A percentile compares a stretch with the other conserved stretches of the same genome.
Conservation (phyloP, 2,888 invertebrate species). For the Carpatolechia fugitivella region DNA sequence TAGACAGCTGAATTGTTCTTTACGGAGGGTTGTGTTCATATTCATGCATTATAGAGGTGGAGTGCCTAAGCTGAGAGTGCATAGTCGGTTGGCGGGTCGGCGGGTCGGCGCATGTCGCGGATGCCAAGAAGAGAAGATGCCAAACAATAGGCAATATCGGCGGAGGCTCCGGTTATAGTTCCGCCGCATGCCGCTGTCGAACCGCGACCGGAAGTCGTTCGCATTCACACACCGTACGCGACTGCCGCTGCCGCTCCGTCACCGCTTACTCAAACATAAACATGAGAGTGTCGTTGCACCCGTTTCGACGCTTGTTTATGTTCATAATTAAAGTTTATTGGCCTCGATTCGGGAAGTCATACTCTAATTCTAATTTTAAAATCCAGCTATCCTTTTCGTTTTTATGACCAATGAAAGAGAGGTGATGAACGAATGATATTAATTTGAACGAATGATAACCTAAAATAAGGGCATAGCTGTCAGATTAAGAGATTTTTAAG, state of each 20-base stretch:
- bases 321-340: too few species aligned
- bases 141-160: slow-evolving; percentile 72
- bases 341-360: too few species aligned
- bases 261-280: not conserved
- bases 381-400: too few species aligned
- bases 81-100: slow-evolving; percentile 37
- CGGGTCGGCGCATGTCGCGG: slow-evolving; percentile 40
- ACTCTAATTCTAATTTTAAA: too few species aligned
- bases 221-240: slow-evolving; percentile 23
- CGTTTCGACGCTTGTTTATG: too few species aligned
- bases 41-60: slow-evolving; percentile 62
- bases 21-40: slow-evolving; percentile 52
- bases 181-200: slow-evolving; percentile 39
- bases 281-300: not conserved
- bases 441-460: too few species aligned
- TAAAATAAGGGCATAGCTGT: too few species aligned
- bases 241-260: not conserved
- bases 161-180: slow-evolving; percentile 42
- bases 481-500: too few species aligned
- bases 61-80: slow-evolving; percentile 68
- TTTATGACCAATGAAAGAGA: too few species aligned
- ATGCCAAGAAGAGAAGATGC: slow-evolving; percentile 75
- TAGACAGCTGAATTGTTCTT: slow-evolving; percentile 41
- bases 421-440: too few species aligned
- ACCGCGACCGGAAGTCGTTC: slow-evolving; percentile 57